Evolutionary conservation across 2,888 invertebrate genomes (phyloP), one percentile per base, ranked within the genome.

Genomic region (Cataglyphis altisquamis): DNA sequence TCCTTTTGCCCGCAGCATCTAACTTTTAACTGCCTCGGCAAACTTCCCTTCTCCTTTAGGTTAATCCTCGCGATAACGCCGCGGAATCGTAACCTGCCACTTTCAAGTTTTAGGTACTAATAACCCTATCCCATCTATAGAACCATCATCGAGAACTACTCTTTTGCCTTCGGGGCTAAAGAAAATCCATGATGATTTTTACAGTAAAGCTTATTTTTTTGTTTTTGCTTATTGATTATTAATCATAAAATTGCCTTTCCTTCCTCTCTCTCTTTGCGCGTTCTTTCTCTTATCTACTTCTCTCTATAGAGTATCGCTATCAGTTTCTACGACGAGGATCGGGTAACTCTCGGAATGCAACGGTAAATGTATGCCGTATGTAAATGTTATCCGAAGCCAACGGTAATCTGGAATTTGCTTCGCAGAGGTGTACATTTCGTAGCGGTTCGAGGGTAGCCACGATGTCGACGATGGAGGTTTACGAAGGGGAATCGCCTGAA

Each of bases 331-430:
- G 29, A 1, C 39, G 29, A 75, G 70, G 83, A 88, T 84, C 81
- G 82, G 80, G 75, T 64, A 86, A 39, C 87, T 80, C 68, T 87
- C 72, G 80, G 84, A 85, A 87, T 84, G 84, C 82, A 85, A 87
- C 74, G 88, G 92, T 87, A 92, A 93, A 93, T 92, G 89, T 93
- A 92, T 92, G 90, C 91, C 87, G 90, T 91, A 93, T 93, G 93
- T 92, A 94, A 94, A 94, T 94, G 92, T 93, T 92, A 93, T 93
- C 91, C 88, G 90, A 91, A 88, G 84, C 90, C 89, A 88, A 88
- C 89, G 89, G 91, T 93, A 93, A 94, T 93, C 92, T 91, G 90
- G 92, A 94, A 94, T 93, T 93, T 91, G 92, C 92, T 90, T 80
- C 88, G 91, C 87, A 90, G 89, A 89, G 91, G 90, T 90, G 91